A percentile compares a stretch with the other conserved stretches of the same genome.
Evolutionary conservation across 92 coral and sea anemone genomes (phyloP).

Genomic region (Phenganax stokvisi): DNA sequence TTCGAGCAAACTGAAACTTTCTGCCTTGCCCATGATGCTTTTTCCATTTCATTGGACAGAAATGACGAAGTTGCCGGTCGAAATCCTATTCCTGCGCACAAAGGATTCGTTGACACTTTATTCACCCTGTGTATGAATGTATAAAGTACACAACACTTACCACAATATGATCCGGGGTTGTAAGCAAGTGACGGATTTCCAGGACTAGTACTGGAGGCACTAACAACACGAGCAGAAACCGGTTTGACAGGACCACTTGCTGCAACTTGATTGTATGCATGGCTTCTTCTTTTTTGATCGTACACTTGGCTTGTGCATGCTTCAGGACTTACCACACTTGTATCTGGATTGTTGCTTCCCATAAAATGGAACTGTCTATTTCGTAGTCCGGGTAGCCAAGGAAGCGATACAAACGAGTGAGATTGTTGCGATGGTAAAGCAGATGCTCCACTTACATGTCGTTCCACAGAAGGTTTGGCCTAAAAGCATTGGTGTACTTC

Average conservation of each 20-base stretch:
- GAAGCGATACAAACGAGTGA: neutral
- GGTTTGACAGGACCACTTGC: constrained; percentile 33
- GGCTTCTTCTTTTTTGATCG: neutral
- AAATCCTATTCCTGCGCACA: neutral
- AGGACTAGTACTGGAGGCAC: constrained; percentile 14
- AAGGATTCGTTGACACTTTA: neutral
- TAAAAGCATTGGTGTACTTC: neutral
- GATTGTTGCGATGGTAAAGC: constrained; percentile 19
- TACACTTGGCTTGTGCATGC: neutral
- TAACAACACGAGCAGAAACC: constrained; percentile 34
- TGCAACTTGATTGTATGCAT: constrained; percentile 12
- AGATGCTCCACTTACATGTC: neutral
- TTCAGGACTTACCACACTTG: constrained; percentile 71
- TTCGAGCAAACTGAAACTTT: neutral
- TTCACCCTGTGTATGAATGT: neutral
- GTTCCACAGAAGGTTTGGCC: constrained; percentile 15
- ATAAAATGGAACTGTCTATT: constrained; percentile 39
- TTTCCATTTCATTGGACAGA: no score
- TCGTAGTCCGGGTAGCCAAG: constrained; percentile 26
- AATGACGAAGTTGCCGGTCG: no score
- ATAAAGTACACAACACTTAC: constrained; percentile 33
- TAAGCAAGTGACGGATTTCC: constrained; percentile 33
- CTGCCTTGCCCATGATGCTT: no score
- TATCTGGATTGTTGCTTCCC: constrained; percentile 57
- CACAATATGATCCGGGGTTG: constrained; percentile 51